phyloP scores from a whole-genome alignment of 2,888 invertebrate species.

The Caenorhabditis afra region DNA sequence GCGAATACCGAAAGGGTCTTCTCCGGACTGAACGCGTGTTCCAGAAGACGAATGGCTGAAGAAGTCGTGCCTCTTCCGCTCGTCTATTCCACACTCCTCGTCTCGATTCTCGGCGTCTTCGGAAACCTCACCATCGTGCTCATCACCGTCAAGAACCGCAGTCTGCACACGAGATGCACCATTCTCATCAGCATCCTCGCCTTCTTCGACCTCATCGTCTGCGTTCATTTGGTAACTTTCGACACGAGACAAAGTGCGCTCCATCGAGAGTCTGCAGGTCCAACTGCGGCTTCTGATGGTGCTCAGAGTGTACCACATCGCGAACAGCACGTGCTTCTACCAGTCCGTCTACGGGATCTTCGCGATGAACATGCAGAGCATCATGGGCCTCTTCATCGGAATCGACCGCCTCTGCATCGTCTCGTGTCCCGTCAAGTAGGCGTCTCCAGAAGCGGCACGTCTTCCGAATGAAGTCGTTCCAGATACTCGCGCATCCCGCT shows the following conservation, averaged over 20 bases:
- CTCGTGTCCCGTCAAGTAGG: slow-evolving; percentile 59
- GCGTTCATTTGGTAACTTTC: slow-evolving; percentile 60
- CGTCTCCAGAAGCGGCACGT: neutral
- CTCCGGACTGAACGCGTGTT: too few relatives aligned
- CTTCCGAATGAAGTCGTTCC: slow-evolving; percentile 6
- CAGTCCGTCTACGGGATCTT: slow-evolving; percentile 62
- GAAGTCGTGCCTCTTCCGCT: slow-evolving; percentile 51
- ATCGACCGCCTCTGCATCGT: slow-evolving; percentile 63
- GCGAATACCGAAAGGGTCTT: too few relatives aligned
- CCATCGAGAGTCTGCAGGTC: slow-evolving; percentile 41
- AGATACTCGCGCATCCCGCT: slow-evolving; percentile 54
- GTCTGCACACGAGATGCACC: slow-evolving; percentile 60
- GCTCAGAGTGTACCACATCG: slow-evolving; percentile 50
- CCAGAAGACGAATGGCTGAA: slow-evolving; percentile 22
- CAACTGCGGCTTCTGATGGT: slow-evolving; percentile 62
- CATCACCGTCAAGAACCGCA: slow-evolving; percentile 51
- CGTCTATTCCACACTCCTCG: slow-evolving; percentile 43
- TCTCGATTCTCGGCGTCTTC: slow-evolving; percentile 58
- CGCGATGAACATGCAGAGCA: slow-evolving; percentile 64
- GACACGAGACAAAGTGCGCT: neutral
- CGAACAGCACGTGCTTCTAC: slow-evolving; percentile 56
- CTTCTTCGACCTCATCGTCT: slow-evolving; percentile 58
- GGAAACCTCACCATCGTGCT: slow-evolving; percentile 62
- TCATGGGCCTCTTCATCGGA: slow-evolving; percentile 61
- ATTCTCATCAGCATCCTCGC: slow-evolving; percentile 62